Conservation (phyloP, 2,113 vertebrate genomes). For the Pygoscelis antarcticus region DNA sequence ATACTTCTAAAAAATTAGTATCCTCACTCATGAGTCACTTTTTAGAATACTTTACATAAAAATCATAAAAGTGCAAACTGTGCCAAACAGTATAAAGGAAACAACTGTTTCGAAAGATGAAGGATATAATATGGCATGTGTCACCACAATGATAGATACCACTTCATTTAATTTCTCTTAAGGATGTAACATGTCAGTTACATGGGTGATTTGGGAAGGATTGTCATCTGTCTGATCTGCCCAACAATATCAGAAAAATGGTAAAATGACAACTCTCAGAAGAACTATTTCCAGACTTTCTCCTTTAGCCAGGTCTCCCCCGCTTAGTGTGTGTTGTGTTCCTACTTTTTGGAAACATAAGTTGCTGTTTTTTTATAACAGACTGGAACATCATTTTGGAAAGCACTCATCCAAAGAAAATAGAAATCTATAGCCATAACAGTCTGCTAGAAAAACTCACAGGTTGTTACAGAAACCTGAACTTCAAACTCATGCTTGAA, state of each 20-base stretch:
- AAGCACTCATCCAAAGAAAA: not conserved
- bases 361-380: not conserved
- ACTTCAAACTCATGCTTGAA: not conserved
- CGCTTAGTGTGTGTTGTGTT: not conserved
- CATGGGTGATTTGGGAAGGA: not conserved
- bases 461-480: not conserved
- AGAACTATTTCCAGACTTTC: not conserved
- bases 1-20: not conserved
- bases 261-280: not conserved
- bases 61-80: not conserved
- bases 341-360: not conserved
- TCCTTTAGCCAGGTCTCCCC: not conserved
- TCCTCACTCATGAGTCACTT: not conserved
- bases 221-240: not conserved
- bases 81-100: not conserved
- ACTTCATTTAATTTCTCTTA: not conserved
- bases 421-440: not conserved
- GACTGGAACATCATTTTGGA: not conserved
- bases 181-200: not conserved
- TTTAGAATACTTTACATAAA: not conserved
- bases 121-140: not conserved
- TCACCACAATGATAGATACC: not conserved
- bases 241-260: not conserved
- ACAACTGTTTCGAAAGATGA: not conserved
- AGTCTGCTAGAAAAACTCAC: not conserved